A percentile compares a stretch with the other conserved stretches of the same genome.
These are phyloP conservation scores for Balanococcus diminutus DNA, from an alignment of 2,888 invertebrate genomes.

Conservation along the genomic window DNA sequence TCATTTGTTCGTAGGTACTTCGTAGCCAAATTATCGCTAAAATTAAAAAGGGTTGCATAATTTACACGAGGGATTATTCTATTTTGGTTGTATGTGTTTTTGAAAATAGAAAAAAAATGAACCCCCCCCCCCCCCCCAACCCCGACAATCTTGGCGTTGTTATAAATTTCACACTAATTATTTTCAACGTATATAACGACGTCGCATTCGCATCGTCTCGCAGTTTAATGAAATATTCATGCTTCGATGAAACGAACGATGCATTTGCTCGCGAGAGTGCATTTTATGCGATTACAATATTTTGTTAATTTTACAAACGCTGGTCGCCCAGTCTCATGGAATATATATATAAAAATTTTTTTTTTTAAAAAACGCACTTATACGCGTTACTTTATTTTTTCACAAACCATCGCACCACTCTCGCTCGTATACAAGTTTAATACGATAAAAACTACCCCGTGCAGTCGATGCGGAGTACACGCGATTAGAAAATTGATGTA, in stretches of 20 bases:
- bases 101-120: background rate
- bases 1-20: background rate
- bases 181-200: constrained; percentile 3
- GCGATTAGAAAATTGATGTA: background rate
- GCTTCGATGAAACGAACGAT: background rate
- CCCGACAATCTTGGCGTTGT: background rate
- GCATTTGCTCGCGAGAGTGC: background rate
- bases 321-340: no score
- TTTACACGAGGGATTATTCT: constrained; percentile 2
- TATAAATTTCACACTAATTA: constrained; percentile 16
- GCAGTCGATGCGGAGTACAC: background rate
- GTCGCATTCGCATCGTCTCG: background rate
- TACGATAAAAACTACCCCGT: background rate
- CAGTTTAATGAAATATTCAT: constrained; percentile 6
- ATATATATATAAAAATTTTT: no score
- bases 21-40: background rate
- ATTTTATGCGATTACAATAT: constrained; percentile 1
- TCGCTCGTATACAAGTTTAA: background rate
- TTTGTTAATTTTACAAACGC: background rate
- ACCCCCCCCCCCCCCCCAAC: background rate
- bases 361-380: background rate
- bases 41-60: constrained; percentile 21
- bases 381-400: background rate
- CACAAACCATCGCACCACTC: background rate
- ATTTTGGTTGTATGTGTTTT: background rate